phyloP scores from a whole-genome alignment of 2,797 vertebrate genomes.

The Florisuga fusca region DNA sequence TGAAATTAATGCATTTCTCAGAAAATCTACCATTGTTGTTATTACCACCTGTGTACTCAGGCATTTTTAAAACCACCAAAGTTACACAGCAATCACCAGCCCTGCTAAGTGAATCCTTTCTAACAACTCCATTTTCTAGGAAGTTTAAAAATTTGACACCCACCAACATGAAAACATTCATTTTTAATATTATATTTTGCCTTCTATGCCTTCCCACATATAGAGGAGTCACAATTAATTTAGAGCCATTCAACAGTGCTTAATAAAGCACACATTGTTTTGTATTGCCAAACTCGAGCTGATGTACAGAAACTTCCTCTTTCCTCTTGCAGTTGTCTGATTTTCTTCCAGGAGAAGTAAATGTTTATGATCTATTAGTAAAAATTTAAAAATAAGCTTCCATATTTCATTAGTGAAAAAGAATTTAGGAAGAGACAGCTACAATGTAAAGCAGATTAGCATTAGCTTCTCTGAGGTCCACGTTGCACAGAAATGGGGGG shows the following conservation, averaged over 20 bases:
- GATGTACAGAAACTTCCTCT: neutral
- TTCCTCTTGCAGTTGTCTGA: neutral
- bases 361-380: neutral
- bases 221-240: slow-evolving; percentile 32
- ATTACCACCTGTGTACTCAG: slow-evolving; percentile 18
- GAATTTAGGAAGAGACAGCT: neutral
- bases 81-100: neutral
- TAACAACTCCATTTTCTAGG: neutral
- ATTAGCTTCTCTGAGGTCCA: neutral
- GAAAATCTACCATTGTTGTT: slow-evolving; percentile 23
- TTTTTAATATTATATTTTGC: neutral
- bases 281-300: neutral
- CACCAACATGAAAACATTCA: neutral
- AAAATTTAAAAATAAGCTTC: neutral
- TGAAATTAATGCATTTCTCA: slow-evolving; percentile 53
- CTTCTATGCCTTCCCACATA: neutral
- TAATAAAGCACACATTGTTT: neutral
- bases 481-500: rapidly evolving
- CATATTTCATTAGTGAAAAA: neutral
- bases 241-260: neutral
- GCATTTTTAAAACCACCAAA: neutral
- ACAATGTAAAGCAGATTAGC: neutral
- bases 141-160: slow-evolving; percentile 13
- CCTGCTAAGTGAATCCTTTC: neutral
- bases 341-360: neutral